Evolutionary conservation across 2,888 invertebrate genomes (phyloP).

Genomic region (Ceramica pisi): DNA sequence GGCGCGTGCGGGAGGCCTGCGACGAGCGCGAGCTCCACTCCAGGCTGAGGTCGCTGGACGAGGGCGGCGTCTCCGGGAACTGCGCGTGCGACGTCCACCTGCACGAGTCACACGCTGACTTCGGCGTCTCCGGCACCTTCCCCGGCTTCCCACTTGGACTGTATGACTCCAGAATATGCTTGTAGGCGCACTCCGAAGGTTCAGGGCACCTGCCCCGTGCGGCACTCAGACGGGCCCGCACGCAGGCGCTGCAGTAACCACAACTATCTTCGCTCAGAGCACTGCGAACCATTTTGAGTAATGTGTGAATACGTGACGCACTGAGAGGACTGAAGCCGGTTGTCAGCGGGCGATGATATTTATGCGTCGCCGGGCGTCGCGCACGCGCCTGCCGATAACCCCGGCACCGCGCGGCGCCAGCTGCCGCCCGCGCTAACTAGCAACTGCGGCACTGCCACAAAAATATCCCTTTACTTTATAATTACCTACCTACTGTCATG

Average conservation of each 20-base stretch:
- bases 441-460: constrained; percentile 56
- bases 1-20: constrained; percentile 78
- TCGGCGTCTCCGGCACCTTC: constrained; percentile 78
- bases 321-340: constrained; percentile 78
- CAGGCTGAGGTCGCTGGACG: constrained; percentile 85
- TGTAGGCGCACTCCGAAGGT: constrained; percentile 87
- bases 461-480: constrained; percentile 48
- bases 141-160: constrained; percentile 72
- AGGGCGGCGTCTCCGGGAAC: constrained; percentile 87
- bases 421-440: constrained; percentile 65
- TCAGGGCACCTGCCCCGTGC: constrained; percentile 86
- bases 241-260: constrained; percentile 88
- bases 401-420: constrained; percentile 80
- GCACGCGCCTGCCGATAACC: constrained; percentile 89
- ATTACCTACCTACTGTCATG: constrained; percentile 7
- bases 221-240: constrained; percentile 82
- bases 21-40: constrained; percentile 88
- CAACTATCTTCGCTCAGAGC: constrained; percentile 82
- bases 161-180: constrained; percentile 88
- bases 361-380: constrained; percentile 83
- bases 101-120: constrained; percentile 84
- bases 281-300: constrained; percentile 82
- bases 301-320: constrained; percentile 66
- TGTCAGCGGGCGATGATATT: constrained; percentile 77
- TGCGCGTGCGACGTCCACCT: constrained; percentile 89